These are phyloP conservation scores for Bos taurus DNA, from an alignment of 2,113 vertebrate species.

Conservation along the genomic window ARS-UCD2.0 NC_037349.1:37517001-37517500, in stretches of 20 bases:
- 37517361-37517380: neutral
- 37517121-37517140: neutral
- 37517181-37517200: neutral
- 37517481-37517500: neutral
- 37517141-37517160: neutral
- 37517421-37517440: slow-evolving; percentile 8
- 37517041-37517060: slow-evolving; percentile 6
- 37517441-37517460: neutral
- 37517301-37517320: neutral
- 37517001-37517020: neutral
- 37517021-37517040: neutral
- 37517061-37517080: neutral
- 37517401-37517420: neutral
- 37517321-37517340: neutral
- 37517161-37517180: neutral
- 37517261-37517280: neutral
- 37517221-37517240: neutral
- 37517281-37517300: neutral
- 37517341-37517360: neutral
- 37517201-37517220: slow-evolving; percentile 23
- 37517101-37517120: neutral
- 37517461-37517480: neutral
- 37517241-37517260: neutral
- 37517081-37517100: slow-evolving; percentile 18
- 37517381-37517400: slow-evolving; percentile 36